Percentiles rank a stretch among this genome's conserved stretches.
Conservation (phyloP, 1,140 invertebrate species). For the Andricus grossulariae region DNA sequence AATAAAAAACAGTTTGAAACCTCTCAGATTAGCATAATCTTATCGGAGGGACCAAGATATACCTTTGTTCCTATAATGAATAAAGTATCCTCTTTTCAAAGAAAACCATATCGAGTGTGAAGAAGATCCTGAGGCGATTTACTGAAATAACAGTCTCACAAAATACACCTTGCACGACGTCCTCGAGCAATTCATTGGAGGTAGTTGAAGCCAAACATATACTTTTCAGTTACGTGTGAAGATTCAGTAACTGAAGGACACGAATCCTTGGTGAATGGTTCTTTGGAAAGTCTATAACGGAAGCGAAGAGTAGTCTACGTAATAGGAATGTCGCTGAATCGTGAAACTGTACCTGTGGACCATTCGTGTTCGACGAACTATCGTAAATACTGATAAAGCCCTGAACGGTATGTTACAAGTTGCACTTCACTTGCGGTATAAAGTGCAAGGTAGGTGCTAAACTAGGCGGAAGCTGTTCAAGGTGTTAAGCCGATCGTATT, state of each 20-base stretch:
- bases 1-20: too few species aligned
- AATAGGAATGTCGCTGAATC: conserved; percentile 10
- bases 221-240: too few species aligned
- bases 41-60: too few species aligned
- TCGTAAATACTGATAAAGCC: conserved; percentile 25
- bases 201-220: too few species aligned
- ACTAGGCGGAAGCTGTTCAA: conserved; percentile 1
- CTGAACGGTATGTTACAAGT: conserved; percentile 14
- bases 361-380: conserved; percentile 18
- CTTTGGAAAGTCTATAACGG: neutral
- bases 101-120: too few species aligned
- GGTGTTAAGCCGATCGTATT: neutral
- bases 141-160: too few species aligned
- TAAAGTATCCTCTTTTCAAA: too few species aligned
- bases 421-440: conserved; percentile 18
- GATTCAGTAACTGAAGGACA: neutral
- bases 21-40: too few species aligned
- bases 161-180: too few species aligned
- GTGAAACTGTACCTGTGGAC: conserved; percentile 12
- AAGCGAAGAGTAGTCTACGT: neutral
- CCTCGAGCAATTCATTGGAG: too few species aligned
- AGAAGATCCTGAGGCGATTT: too few species aligned
- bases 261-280: neutral
- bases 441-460: neutral
- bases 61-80: too few species aligned